Conservation (phyloP, 2,888 invertebrate genomes). For the Parapristionchus giblindavisi region DNA sequence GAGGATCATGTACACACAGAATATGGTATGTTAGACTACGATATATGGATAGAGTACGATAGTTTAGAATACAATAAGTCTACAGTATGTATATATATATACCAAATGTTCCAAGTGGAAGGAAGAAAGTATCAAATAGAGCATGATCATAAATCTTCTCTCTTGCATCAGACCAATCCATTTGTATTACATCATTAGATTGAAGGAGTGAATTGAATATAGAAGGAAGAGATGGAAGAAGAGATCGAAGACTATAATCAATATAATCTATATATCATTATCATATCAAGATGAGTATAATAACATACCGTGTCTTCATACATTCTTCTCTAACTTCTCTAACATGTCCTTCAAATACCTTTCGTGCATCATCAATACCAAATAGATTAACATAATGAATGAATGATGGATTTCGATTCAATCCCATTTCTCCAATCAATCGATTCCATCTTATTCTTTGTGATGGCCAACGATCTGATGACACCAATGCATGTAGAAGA, state of each 20-base stretch:
- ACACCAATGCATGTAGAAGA: slow-evolving; percentile 44
- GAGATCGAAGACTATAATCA: slow-evolving; percentile 47
- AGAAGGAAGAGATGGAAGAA: slow-evolving; percentile 54
- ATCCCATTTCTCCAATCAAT: slow-evolving; percentile 75
- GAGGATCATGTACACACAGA: neutral
- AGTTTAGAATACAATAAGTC: neutral
- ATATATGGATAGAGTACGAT: neutral
- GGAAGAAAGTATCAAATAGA: slow-evolving; percentile 87
- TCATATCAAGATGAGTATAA: neutral
- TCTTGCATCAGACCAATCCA: slow-evolving; percentile 88
- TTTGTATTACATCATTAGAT: slow-evolving; percentile 47
- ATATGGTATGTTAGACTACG: neutral
- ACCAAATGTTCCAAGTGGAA: slow-evolving; percentile 52
- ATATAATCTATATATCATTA: neutral
- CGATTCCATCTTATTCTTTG: slow-evolving; percentile 82
- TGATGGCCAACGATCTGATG: slow-evolving; percentile 52
- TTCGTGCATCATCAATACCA: slow-evolving; percentile 52
- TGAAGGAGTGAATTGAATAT: slow-evolving; percentile 71
- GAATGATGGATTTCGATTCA: slow-evolving; percentile 45
- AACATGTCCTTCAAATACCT: slow-evolving; percentile 56
- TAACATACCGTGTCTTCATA: slow-evolving; percentile 28
- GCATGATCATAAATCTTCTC: slow-evolving; percentile 87
- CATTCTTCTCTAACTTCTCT: slow-evolving; percentile 50
- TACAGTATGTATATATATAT: neutral
- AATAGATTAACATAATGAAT: slow-evolving; percentile 54